A percentile compares a stretch with the other conserved stretches of the same genome.
Conservation (phyloP, 2,888 invertebrate species). For the Thalpophila matura region DNA sequence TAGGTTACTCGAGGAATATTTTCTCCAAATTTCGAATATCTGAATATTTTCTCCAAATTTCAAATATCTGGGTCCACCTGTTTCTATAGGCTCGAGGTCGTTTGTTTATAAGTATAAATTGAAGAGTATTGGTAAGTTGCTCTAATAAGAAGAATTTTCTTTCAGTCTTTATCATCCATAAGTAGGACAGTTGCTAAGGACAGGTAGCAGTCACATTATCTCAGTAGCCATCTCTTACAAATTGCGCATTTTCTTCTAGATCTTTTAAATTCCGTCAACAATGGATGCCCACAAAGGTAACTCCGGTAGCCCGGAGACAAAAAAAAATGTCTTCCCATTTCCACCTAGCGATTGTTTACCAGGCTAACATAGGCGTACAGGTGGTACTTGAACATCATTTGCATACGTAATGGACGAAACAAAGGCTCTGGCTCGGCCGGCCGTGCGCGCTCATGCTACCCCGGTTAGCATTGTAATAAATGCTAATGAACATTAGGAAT, state of each 20-base stretch:
- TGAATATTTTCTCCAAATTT: no score
- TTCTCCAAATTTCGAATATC: no score
- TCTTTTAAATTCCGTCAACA: slow-evolving; percentile 58
- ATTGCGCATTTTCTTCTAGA: slow-evolving; percentile 48
- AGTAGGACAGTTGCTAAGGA: slow-evolving; percentile 28
- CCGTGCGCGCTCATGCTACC: slow-evolving; percentile 81
- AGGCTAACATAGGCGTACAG: slow-evolving; percentile 85
- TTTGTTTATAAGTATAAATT: no score
- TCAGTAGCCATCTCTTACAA: slow-evolving; percentile 56
- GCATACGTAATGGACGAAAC: slow-evolving; percentile 87
- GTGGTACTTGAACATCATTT: slow-evolving; percentile 77
- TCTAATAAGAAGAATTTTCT: neutral
- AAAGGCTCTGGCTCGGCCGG: slow-evolving; percentile 80
- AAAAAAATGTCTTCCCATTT: slow-evolving; percentile 74
- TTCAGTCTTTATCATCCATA: neutral
- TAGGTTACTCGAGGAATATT: no score
- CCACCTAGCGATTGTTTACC: slow-evolving; percentile 83
- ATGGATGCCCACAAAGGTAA: slow-evolving; percentile 63
- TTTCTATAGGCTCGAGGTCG: no score
- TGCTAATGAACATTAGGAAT: slow-evolving; percentile 85
- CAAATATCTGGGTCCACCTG: no score
- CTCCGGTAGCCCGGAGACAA: slow-evolving; percentile 73
- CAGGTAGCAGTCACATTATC: slow-evolving; percentile 33
- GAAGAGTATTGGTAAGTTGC: no score
- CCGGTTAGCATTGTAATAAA: slow-evolving; percentile 84